phyloP scores from a whole-genome alignment of 2,797 vertebrate species.

The Morus bassanus region DNA sequence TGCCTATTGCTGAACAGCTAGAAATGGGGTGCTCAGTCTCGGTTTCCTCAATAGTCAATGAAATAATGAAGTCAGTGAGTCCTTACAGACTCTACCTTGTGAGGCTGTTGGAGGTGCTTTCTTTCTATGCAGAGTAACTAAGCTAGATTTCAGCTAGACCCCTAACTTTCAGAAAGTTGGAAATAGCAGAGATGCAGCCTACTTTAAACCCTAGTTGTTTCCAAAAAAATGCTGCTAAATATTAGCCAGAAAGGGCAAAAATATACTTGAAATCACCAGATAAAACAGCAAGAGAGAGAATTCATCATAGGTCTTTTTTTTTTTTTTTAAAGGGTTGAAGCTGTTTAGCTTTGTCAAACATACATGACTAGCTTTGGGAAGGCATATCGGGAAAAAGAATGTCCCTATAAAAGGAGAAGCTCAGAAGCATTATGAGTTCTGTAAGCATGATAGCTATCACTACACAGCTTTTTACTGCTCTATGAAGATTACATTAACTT shows the following conservation, averaged over 20 bases:
- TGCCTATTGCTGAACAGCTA: neutral
- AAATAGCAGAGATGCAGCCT: neutral
- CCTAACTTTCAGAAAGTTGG: fast-evolving
- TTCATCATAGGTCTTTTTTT: fast-evolving
- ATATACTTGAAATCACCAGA: neutral
- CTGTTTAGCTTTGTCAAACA: neutral
- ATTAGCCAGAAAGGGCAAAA: neutral
- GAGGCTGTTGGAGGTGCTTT: neutral
- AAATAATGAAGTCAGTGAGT: neutral
- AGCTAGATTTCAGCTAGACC: neutral
- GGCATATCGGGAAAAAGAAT: neutral
- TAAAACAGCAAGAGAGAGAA: neutral
- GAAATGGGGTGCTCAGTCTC: neutral
- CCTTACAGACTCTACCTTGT: neutral
- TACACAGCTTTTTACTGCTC: neutral
- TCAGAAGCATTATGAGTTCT: neutral
- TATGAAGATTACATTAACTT: neutral
- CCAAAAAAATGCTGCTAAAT: neutral
- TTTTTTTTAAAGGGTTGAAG: neutral
- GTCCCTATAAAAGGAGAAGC: neutral
- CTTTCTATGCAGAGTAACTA: neutral
- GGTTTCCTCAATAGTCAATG: neutral
- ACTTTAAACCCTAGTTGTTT: neutral
- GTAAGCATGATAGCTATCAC: neutral
- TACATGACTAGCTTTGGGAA: neutral